Conservation (phyloP, 2,888 invertebrate genomes). For the Synergus umbraculus region DNA sequence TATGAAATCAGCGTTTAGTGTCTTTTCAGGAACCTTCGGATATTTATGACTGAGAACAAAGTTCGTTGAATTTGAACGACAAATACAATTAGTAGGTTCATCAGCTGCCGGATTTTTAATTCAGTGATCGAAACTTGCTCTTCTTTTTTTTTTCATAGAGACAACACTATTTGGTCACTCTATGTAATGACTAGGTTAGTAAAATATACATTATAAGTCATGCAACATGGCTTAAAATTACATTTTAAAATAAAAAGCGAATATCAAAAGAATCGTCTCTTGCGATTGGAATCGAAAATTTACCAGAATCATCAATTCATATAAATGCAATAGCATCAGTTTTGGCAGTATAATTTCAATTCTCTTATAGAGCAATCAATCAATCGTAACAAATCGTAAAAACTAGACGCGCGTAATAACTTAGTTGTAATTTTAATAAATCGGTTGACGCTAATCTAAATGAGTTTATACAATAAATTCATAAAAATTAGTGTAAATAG, state of each 20-base stretch:
- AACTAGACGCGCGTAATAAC: conserved; percentile 22
- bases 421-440: conserved; percentile 50
- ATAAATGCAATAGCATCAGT: conserved; percentile 71
- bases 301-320: conserved; percentile 63
- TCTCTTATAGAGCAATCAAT: conserved; percentile 44
- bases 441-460: conserved; percentile 54
- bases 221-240: conserved; percentile 62
- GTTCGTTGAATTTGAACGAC: conserved; percentile 50
- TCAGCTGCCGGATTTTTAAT: conserved; percentile 31
- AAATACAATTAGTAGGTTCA: conserved; percentile 44
- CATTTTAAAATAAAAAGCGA: conserved; percentile 62
- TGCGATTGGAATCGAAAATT: conserved; percentile 41
- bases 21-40: conserved; percentile 41
- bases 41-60: conserved; percentile 39
- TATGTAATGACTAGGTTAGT: conserved; percentile 71
- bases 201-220: conserved; percentile 64
- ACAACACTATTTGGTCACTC: conserved; percentile 56
- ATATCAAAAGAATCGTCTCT: conserved; percentile 62
- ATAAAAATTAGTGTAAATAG: conserved; percentile 62
- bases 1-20: neutral
- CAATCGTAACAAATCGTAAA: conserved; percentile 45
- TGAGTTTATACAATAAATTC: conserved; percentile 52
- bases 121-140: conserved; percentile 35
- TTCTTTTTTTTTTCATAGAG: conserved; percentile 47
- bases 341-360: conserved; percentile 74